Evolutionary conservation across 2,888 invertebrate species (phyloP), one percentile per base, ranked within the genome.

Genomic region (Orchesella flavescens): DNA sequence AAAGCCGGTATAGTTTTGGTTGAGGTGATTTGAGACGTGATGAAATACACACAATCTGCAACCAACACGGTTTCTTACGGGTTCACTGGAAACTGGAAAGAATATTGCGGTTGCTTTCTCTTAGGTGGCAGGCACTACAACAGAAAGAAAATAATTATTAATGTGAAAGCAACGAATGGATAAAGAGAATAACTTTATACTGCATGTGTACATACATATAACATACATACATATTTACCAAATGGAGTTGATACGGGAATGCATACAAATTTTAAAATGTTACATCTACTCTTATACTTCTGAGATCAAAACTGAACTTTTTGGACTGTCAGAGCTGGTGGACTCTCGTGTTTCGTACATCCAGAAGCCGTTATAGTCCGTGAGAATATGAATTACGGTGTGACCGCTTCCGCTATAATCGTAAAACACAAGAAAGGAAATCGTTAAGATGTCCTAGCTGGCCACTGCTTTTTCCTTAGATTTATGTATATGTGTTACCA

Each of bases 341-440:
- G 90, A 90, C 89, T 98, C 98, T 87, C 98, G 92, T 90, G 97
- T 97, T 92, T 98, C 98, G 89, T 98, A 97, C 0, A 95, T 95
- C 96, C 96, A 97, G 92, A 98, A 98, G 71, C 97, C 97, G 90
- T 98, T 96, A 89, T 97, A 93, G 91, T 99, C 98, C 87, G 97
- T 94, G 81, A 99, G 92, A 90, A 99, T 97, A 89, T 96, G 97
- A 55, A 97, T 94, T 83, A 98, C 95, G 0, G 96, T 97, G 89
- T 97, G 97, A 0, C 97, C 98, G 90, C 97, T 97, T 0, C 97
- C 97, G 91, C 97, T 95, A 88, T 89, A 92, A 89, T 7, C 1
- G 12, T 10, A n/a, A 49, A 49, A 49, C 12, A n/a, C n/a, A 49
- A 49, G 49, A 34, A 34, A 34, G 34, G 34, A 49, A n/a, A 12